Percentiles rank a stretch among this genome's conserved stretches.
These are phyloP conservation scores for Philonicus albiceps DNA, from an alignment of 2,888 invertebrate genomes.

Conservation along the genomic window DNA sequence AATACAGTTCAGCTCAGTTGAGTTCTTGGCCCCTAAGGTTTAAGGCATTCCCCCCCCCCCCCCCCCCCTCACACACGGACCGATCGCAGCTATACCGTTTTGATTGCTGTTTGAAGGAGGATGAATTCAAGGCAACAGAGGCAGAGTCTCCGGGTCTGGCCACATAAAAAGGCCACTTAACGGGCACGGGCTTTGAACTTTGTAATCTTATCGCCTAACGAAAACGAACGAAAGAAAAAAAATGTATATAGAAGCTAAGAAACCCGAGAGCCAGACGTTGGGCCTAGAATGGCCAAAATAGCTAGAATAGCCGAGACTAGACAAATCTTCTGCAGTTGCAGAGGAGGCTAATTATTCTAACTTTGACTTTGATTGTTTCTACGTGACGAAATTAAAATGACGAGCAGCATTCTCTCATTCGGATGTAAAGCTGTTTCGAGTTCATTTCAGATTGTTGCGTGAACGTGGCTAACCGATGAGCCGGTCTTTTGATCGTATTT, in stretches of 20 bases:
- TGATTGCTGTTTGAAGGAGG: conserved; percentile 35
- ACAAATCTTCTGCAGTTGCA: not conserved
- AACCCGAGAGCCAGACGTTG: not conserved
- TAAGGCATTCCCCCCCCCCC: too few species aligned
- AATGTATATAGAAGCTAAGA: not conserved
- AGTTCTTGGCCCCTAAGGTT: not conserved
- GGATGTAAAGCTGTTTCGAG: conserved; percentile 4
- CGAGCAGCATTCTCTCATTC: not conserved
- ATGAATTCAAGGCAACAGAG: conserved; percentile 3
- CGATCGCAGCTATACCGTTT: conserved; percentile 27
- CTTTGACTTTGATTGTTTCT: conserved; percentile 36
- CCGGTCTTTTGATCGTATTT: not conserved
- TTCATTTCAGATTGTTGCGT: not conserved
- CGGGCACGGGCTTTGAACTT: conserved; percentile 36
- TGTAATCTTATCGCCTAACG: conserved; percentile 27
- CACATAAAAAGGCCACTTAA: conserved; percentile 34
- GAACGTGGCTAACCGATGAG: not conserved
- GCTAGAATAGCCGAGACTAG: not conserved
- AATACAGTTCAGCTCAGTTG: conserved; percentile 22
- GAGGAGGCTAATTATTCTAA: conserved; percentile 18
- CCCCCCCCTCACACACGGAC: too few species aligned
- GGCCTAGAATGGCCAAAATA: not conserved
- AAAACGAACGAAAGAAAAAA: not conserved
- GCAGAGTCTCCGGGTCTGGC: not conserved
- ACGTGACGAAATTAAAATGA: conserved; percentile 40